These are phyloP conservation scores for Scolopax rusticola DNA, from an alignment of 2,797 vertebrate genomes.

Conservation along the genomic window DNA sequence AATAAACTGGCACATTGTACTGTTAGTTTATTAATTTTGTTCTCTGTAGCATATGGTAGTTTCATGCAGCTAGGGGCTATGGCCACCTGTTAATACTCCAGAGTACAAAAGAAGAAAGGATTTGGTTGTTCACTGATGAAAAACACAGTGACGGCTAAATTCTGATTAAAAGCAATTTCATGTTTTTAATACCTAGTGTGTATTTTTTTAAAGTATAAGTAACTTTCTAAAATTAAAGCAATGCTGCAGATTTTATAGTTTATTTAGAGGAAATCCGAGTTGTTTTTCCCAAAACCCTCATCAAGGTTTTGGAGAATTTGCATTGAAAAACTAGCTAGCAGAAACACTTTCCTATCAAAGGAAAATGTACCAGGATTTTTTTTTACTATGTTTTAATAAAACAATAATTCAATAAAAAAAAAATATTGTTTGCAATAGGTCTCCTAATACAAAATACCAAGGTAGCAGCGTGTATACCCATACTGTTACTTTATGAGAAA, in stretches of 20 bases:
- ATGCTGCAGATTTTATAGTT: neutral
- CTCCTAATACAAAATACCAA: neutral
- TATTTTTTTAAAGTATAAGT: neutral
- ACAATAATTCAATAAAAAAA: neutral
- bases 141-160: constrained; percentile 1
- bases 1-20: constrained; percentile 40
- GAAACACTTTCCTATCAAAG: neutral
- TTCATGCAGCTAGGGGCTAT: constrained; percentile 49
- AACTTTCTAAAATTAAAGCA: constrained; percentile 3
- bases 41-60: constrained; percentile 61
- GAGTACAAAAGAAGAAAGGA: constrained; percentile 45
- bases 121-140: constrained; percentile 50
- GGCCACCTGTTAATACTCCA: constrained; percentile 66
- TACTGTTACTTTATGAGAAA: neutral
- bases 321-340: neutral
- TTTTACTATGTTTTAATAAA: neutral
- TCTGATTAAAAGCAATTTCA: constrained; percentile 8
- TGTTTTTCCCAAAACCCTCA: neutral
- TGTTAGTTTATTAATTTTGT: constrained; percentile 68
- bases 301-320: neutral
- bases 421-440: neutral
- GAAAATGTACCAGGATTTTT: neutral
- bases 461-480: fast-evolving
- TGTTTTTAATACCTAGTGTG: neutral
- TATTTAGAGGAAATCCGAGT: neutral